phyloP scores from a whole-genome alignment of 2,888 invertebrate species.

The Volucella bombylans region DNA sequence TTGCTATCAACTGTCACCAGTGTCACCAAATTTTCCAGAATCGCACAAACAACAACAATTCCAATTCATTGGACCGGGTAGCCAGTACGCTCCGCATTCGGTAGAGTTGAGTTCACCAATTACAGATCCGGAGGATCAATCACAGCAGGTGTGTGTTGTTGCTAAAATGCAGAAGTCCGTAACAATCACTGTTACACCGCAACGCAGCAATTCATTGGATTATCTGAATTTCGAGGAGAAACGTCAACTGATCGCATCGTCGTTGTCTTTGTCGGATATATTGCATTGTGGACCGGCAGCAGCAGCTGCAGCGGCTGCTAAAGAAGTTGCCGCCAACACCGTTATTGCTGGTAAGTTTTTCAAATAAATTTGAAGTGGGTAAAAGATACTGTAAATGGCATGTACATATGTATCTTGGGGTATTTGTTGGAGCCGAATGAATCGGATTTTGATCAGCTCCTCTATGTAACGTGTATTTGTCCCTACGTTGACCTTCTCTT shows the following conservation, averaged over 20 bases:
- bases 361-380: background rate
- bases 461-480: too few species aligned
- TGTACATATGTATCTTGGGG: background rate
- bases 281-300: constrained; percentile 87
- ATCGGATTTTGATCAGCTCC: too few species aligned
- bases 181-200: constrained; percentile 87
- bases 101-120: constrained; percentile 62
- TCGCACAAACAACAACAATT: constrained; percentile 67
- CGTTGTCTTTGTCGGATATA: constrained; percentile 93
- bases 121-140: constrained; percentile 72
- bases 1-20: constrained; percentile 79
- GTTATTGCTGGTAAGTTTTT: constrained; percentile 79
- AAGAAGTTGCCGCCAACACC: constrained; percentile 83
- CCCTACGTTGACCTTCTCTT: too few species aligned
- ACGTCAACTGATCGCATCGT: constrained; percentile 93
- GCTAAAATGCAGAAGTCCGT: constrained; percentile 85
- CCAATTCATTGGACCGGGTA: constrained; percentile 63
- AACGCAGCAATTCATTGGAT: constrained; percentile 92
- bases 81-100: constrained; percentile 62
- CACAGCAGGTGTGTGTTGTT: constrained; percentile 81
- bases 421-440: too few species aligned
- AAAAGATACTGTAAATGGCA: background rate
- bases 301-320: constrained; percentile 82
- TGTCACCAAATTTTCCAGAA: constrained; percentile 74
- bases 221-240: constrained; percentile 96